Percentiles rank a stretch among this genome's conserved stretches.
These are phyloP conservation scores for Priocnemis perturbator DNA, from an alignment of 2,888 invertebrate genomes.

Conservation along the genomic window DNA sequence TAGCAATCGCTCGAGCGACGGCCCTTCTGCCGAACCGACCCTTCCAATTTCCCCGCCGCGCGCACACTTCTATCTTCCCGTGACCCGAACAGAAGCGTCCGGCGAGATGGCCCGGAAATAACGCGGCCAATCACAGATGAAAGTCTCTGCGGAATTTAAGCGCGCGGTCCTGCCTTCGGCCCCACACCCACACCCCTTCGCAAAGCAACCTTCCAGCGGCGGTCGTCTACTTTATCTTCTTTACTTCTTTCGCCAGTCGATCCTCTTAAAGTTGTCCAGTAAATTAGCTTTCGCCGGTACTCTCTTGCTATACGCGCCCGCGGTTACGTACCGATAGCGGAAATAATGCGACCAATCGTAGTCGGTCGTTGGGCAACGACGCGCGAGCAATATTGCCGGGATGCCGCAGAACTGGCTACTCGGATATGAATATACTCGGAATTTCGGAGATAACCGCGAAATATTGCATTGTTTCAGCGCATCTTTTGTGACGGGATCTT, in stretches of 20 bases:
- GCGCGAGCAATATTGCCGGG: too few relatives aligned
- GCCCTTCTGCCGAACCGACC: slow-evolving; percentile 46
- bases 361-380: not conserved
- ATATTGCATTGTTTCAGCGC: too few relatives aligned
- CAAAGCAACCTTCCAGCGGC: not conserved
- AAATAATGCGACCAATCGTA: not conserved
- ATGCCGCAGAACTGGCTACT: not conserved
- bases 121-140: slow-evolving; percentile 57
- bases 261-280: slow-evolving; percentile 26
- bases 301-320: slow-evolving; percentile 1
- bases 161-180: slow-evolving; percentile 1
- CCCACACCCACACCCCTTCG: not conserved
- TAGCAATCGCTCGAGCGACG: slow-evolving; percentile 35
- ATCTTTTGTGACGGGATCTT: too few relatives aligned
- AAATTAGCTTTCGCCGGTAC: slow-evolving; percentile 42
- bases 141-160: slow-evolving; percentile 26
- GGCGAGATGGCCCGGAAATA: slow-evolving; percentile 59
- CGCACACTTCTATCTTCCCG: too few relatives aligned
- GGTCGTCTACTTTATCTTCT: slow-evolving; percentile 8
- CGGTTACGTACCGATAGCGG: not conserved
- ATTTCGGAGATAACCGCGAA: not conserved
- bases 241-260: slow-evolving; percentile 22
- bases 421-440: not conserved
- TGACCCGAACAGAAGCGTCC: slow-evolving; percentile 44
- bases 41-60: slow-evolving; percentile 47